Base-by-base conservation (phyloP, 2,888 invertebrate genomes). In the Atherix ibis region DNA sequence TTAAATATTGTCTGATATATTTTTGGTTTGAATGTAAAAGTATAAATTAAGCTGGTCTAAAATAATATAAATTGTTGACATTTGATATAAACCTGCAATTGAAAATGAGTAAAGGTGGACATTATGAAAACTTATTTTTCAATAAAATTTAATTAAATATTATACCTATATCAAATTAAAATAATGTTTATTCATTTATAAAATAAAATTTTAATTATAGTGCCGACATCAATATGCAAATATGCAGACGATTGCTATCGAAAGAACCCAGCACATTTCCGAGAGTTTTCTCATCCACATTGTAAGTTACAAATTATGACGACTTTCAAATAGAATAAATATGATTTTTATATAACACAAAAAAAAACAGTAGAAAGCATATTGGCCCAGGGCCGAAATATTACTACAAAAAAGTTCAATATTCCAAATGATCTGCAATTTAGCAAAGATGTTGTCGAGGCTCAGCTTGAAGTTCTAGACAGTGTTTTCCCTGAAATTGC, bases 221-320 rank as follows among this genome's bases (percentile, higher is more conserved):
- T 27, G 13, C 49, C 51, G 22, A 67, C 64, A 46, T 69, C 65
- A 42, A 58, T 63, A 38, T 91, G 89, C 53, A 74, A 71, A 12
- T 87, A 80, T 55, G 79, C 75, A 5, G 71, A 72, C 18, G 71
- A 70, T 44, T 91, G 91, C 50, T 89, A 80, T 49, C 68, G 91
- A 34, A 71, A 74, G 48, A 89, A 88, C 63, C 83, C 84, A 1
- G 71, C 76, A 37, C 92, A 92, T 58, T 80, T 88, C 40, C 67
- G 68, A 39, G 81, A 88, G 56, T 87, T 70, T 56, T 68, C 70
- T 22, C 91, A 91, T 66, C 70, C 74, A 6, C 81, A 84, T 51
- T 68, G 85, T 85, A 66, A 71, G 71, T 39, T 9, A 6, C 10
- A 14, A 6, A 4, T 4, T 15, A 25, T 6, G 5, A 5, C 49